Evolutionary conservation across 1,140 invertebrate genomes (phyloP), one percentile per base, ranked within the genome.

Genomic region (Patella vulgata): DNA sequence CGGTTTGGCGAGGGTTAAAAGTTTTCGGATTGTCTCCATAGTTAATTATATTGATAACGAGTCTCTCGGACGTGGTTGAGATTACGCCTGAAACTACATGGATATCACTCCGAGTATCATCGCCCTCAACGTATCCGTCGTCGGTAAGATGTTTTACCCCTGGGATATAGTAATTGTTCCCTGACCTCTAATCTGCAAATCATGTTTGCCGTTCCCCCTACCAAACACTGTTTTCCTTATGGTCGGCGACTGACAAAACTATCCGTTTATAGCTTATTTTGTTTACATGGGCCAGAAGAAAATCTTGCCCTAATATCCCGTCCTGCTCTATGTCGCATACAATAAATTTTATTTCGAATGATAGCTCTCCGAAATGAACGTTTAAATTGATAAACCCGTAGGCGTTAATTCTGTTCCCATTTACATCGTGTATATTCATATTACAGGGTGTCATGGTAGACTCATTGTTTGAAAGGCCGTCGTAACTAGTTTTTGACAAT

Each of bases 261-360:
- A n/a, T n/a, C n/a, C n/a, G n/a, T n/a, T n/a, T 30, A 30, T 56
- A 51, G 40, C 50, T 52, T 30, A 63, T 63, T 56, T 56, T 63
- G 9, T 40, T 50, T 19, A 51, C 31, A 56, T 56, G 28, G n/a
- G 55, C 42, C 27, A 63, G 14, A n/a, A 63, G 60, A 31, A 56
- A 63, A 43, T 63, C 60, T 47, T 63, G 60, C 0, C 60, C 60
- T 3, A 63, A 14, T 3, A 63, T 63, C 1, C 21, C 60, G 19
- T 48, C 52, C 43, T 27, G 51, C 4, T 3, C 14, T 5, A 56
- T 63, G 30, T 63, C 60, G 39, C 31, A 48, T 5, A 50, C 59
- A n/a, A 55, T 43, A n/a, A 57, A 27, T 5, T 12, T n/a, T 31
- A 31, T 23, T 28, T 23, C 27, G 46, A 31, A 44, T 2, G 30